phyloP scores from a whole-genome alignment of 2,797 vertebrate genomes.

The Brachymystax lenok region DNA sequence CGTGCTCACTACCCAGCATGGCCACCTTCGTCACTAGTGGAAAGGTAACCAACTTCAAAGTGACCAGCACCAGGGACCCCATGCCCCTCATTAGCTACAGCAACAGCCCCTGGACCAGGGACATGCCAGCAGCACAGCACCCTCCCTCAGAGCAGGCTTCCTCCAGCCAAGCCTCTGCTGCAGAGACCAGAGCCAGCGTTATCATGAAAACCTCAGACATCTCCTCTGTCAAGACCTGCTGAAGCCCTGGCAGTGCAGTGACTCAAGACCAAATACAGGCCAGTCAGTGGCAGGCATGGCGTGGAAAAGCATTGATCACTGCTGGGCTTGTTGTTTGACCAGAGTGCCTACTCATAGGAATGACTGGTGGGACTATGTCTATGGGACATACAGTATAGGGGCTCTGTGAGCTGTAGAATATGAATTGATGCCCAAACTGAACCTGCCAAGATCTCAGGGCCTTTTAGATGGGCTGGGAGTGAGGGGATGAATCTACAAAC shows the following conservation, averaged over 20 bases:
- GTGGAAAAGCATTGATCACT: background rate
- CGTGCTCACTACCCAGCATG: slow-evolving; percentile 88
- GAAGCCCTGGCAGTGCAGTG: slow-evolving; percentile 40
- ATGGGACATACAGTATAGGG: background rate
- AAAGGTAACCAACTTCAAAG: slow-evolving; percentile 86
- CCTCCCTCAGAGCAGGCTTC: slow-evolving; percentile 50
- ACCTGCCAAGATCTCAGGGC: slow-evolving; percentile 7
- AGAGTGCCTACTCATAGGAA: slow-evolving; percentile 2
- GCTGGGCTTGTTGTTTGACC: background rate
- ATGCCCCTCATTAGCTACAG: slow-evolving; percentile 82
- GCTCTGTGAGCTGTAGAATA: slow-evolving; percentile 10
- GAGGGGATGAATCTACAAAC: background rate
- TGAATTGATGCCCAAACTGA: background rate
- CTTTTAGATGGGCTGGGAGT: background rate
- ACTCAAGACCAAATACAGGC: background rate
- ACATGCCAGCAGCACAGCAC: slow-evolving; percentile 27
- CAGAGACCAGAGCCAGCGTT: slow-evolving; percentile 91
- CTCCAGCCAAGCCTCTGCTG: slow-evolving; percentile 69
- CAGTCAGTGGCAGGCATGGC: background rate
- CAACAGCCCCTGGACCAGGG: slow-evolving; percentile 72
- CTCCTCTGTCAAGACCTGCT: slow-evolving; percentile 85
- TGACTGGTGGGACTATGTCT: background rate
- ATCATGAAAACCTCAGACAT: slow-evolving; percentile 97
- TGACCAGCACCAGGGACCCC: slow-evolving; percentile 88
- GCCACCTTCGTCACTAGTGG: slow-evolving; percentile 86